These are phyloP conservation scores for Drosophila ficusphila DNA, from an alignment of 1,140 invertebrate species.

Conservation along the genomic window DNA sequence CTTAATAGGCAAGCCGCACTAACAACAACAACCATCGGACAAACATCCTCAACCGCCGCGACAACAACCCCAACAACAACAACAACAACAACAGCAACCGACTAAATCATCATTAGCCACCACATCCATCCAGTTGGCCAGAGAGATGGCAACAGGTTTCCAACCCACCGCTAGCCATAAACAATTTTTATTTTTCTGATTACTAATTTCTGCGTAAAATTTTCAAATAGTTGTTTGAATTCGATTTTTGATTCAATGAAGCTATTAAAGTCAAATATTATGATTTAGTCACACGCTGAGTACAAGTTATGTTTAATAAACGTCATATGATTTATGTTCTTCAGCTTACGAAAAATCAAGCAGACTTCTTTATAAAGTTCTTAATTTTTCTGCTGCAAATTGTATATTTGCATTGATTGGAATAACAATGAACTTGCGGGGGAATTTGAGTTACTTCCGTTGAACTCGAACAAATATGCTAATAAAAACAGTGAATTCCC, in stretches of 20 bases:
- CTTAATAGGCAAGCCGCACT: conserved; percentile 51
- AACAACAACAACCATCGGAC: conserved; percentile 31
- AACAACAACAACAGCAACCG: conserved; percentile 32
- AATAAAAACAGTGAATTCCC: conserved; percentile 3
- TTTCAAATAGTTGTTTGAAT: not conserved
- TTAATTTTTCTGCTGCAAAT: no score
- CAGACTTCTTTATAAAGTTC: not conserved
- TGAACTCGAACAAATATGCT: conserved; percentile 1
- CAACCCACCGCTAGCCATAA: conserved; percentile 1
- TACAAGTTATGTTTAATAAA: not conserved
- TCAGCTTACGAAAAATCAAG: not conserved
- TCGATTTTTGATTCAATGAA: not conserved
- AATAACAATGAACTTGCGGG: no score
- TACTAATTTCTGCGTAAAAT: not conserved
- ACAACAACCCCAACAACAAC: conserved; percentile 17
- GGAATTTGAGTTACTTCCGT: conserved; percentile 10
- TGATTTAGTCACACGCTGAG: not conserved
- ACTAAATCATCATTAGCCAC: conserved; percentile 56
- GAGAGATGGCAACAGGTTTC: conserved; percentile 48
- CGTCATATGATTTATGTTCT: not conserved
- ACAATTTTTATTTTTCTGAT: conserved; percentile 8
- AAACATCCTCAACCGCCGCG: conserved; percentile 45
- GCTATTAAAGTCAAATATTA: not conserved
- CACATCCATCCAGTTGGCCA: conserved; percentile 35
- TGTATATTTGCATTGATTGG: no score